phyloP scores from a whole-genome alignment of 2,113 vertebrate species.

The Boulengeromyrus knoepffleri region DNA sequence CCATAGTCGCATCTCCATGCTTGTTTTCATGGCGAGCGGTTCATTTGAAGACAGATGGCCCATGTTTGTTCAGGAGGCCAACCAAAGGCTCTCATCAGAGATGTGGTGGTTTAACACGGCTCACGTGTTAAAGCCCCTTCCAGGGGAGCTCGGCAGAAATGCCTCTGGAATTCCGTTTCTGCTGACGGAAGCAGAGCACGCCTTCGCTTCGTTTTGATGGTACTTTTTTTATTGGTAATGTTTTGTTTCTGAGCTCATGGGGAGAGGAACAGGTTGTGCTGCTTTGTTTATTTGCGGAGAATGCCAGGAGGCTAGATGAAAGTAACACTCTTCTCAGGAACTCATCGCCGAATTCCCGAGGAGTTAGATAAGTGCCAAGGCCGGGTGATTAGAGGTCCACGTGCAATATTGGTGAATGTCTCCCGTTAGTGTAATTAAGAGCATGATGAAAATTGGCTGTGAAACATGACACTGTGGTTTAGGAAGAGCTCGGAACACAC shows the following conservation, averaged over 20 bases:
- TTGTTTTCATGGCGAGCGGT: not conserved
- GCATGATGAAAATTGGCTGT: not conserved
- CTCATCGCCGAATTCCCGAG: not conserved
- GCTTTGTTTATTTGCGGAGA: not conserved
- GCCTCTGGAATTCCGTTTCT: not conserved
- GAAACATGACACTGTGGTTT: not conserved
- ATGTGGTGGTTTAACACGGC: not conserved
- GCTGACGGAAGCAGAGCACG: not conserved
- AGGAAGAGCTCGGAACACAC: not conserved
- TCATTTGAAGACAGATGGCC: not conserved
- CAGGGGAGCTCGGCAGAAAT: not conserved
- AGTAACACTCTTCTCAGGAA: not conserved
- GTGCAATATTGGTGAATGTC: not conserved
- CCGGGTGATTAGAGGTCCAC: not conserved
- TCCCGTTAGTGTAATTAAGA: conserved; percentile 10
- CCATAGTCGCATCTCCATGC: not conserved
- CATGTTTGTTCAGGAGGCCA: not conserved
- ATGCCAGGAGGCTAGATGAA: not conserved
- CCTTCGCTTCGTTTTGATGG: not conserved
- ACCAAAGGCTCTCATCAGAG: not conserved
- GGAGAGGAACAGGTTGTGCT: not conserved
- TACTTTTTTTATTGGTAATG: not conserved
- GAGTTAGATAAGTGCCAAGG: not conserved
- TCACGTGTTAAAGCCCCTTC: not conserved
- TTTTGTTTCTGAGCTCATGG: not conserved